Percentiles rank a stretch among this genome's conserved stretches.
Conservation (phyloP, 2,888 invertebrate genomes). For the Chymomyza amoena region DNA sequence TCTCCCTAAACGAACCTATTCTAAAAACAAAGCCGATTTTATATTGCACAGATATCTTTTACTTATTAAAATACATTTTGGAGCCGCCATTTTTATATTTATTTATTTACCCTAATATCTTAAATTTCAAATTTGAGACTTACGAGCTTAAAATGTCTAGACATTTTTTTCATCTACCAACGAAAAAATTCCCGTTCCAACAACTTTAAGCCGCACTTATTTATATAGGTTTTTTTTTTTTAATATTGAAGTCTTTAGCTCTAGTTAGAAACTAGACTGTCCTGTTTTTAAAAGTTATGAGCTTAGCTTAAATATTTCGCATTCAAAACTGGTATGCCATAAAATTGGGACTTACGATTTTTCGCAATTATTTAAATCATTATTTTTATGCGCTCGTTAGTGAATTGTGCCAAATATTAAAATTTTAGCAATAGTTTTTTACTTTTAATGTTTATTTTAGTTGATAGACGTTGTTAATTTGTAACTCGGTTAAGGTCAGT, state of each 20-base stretch:
- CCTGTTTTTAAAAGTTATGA: neutral
- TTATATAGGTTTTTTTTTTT: neutral
- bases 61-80: too few relatives aligned
- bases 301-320: neutral
- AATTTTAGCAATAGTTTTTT: neutral
- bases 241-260: neutral
- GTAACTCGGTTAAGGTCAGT: constrained; percentile 17
- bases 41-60: too few relatives aligned
- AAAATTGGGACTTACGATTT: neutral
- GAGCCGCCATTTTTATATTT: too few relatives aligned
- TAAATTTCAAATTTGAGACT: too few relatives aligned
- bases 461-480: neutral
- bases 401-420: neutral
- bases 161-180: too few relatives aligned
- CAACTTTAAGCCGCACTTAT: neutral
- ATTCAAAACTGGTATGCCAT: too few relatives aligned
- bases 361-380: neutral
- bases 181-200: neutral
- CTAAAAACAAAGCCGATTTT: too few relatives aligned
- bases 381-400: neutral
- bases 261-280: neutral
- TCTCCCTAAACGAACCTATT: too few relatives aligned
- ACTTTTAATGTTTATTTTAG: neutral
- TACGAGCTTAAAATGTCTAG: too few relatives aligned
- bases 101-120: too few relatives aligned